Evolutionary conservation across 2,888 invertebrate genomes (phyloP), one percentile per base, ranked within the genome.

Genomic region (Gordius sp.): DNA sequence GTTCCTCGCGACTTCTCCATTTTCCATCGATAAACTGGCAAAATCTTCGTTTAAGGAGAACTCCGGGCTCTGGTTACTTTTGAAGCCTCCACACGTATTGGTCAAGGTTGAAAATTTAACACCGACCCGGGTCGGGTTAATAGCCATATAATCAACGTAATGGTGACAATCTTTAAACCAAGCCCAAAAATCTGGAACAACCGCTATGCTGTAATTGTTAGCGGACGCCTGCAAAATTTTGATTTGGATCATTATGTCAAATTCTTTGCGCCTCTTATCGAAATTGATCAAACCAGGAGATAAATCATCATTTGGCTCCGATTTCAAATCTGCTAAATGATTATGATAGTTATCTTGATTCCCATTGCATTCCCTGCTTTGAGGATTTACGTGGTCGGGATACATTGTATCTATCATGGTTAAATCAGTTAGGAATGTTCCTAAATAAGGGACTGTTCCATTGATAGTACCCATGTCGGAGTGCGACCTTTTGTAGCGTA

Each of bases 331-430:
- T n/a, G n/a, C n/a, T n/a, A n/a, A n/a, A n/a, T n/a, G n/a, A n/a
- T 39, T 39, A n/a, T 39, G 39, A n/a, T n/a, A n/a, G n/a, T n/a
- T n/a, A 33, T 20, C 20, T 27, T 20, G 27, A n/a, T 28, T 55
- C 25, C 27, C 55, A 26, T 52, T 24, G 8, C 8, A 13, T 13
- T 20, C 20, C 4, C 8, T 4, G 25, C 18, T 2, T 60, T 81
- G 81, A 52, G 77, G 76, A 23, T 69, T 67, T 60, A 72, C 77
- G 68, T 77, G 77, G 66, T 86, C 86, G 0, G 84, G 82, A 66
- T 81, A 64, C 33, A 91, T 91, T 16, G 89, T 84, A 71, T 97
- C 89, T 64, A 93, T 86, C 87, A 93, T 91, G 1, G 89, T 91
- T 61, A 97, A 76, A 71, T 97, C 97, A 1, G 93, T 97, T 58